Evolutionary conservation across 2,888 invertebrate genomes (phyloP).

Genomic region (Drosophila diplacantha): DNA sequence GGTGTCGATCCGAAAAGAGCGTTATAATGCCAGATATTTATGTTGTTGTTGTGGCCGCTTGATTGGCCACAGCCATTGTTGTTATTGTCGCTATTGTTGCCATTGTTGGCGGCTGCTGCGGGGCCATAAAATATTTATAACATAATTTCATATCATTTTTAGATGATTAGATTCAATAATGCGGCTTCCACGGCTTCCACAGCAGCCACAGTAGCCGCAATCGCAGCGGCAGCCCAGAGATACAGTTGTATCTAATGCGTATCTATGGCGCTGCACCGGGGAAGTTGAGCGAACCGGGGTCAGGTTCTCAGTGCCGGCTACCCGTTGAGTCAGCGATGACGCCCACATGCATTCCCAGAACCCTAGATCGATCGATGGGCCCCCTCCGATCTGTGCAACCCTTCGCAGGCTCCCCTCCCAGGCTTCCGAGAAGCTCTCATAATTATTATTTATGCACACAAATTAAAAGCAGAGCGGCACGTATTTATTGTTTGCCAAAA

Average conservation of each 20-base stretch:
- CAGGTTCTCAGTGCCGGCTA: neutral
- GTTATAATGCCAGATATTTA: conserved; percentile 46
- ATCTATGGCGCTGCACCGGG: neutral
- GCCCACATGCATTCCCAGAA: conserved; percentile 58
- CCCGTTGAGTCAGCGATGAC: conserved; percentile 44
- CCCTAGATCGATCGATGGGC: conserved; percentile 48
- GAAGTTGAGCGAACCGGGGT: neutral
- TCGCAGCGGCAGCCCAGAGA: conserved; percentile 37
- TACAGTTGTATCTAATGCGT: conserved; percentile 53
- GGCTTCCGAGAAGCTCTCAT: conserved; percentile 54
- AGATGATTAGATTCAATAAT: conserved; percentile 68
- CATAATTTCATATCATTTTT: conserved; percentile 70
- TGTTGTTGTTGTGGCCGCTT: conserved; percentile 16
- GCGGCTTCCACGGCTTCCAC: conserved; percentile 45
- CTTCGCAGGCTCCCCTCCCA: conserved; percentile 1
- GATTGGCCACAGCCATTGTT: conserved; percentile 11
- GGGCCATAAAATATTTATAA: conserved; percentile 60
- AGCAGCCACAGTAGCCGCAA: conserved; percentile 2
- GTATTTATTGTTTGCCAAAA: conserved; percentile 43
- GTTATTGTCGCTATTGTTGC: conserved; percentile 29
- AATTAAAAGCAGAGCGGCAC: conserved; percentile 58
- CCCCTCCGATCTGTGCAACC: conserved; percentile 29
- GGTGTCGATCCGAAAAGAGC: conserved; percentile 48
- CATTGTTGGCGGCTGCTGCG: conserved; percentile 22
- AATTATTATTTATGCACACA: conserved; percentile 69